Evolutionary conservation across 2,888 invertebrate species (phyloP).

Genomic region (Ormyrus thymus): DNA sequence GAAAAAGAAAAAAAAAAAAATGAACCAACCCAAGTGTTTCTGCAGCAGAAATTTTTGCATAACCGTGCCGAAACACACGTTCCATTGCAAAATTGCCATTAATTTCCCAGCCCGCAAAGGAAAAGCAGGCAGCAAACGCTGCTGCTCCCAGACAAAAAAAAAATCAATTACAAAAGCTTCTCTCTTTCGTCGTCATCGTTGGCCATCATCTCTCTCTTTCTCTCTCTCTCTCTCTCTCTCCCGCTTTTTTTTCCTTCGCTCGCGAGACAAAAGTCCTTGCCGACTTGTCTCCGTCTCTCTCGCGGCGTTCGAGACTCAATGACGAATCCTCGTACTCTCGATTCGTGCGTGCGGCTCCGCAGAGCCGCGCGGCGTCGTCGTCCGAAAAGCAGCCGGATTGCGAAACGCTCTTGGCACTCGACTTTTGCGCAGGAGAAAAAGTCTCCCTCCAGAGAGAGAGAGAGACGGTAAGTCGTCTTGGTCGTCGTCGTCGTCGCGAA

Average conservation of each 20-base stretch:
- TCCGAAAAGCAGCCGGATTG: conserved; percentile 9
- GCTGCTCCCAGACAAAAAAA: not conserved
- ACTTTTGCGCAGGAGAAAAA: conserved; percentile 31
- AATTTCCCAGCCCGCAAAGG: conserved; percentile 1
- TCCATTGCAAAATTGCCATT: conserved; percentile 10
- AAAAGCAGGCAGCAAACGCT: not conserved
- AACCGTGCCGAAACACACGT: conserved; percentile 4
- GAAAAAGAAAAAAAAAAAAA: not conserved
- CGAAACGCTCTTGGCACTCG: conserved; percentile 43
- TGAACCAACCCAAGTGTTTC: not conserved
- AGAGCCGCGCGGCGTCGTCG: conserved; percentile 10
- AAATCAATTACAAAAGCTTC: conserved; percentile 35
- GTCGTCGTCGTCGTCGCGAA: conserved; percentile 8
- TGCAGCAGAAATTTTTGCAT: conserved; percentile 6
- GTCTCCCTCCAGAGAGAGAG: conserved; percentile 9
- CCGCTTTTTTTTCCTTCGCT: no score
- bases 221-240: conserved; percentile 6
- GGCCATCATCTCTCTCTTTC: not conserved
- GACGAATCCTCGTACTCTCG: conserved; percentile 49
- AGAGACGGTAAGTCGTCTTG: conserved; percentile 23
- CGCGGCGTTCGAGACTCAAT: conserved; percentile 38
- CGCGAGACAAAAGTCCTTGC: conserved; percentile 36
- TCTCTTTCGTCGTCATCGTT: not conserved
- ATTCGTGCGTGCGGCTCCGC: conserved; percentile 31
- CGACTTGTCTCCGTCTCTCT: not conserved